Percentiles rank a stretch among this genome's conserved stretches.
These are phyloP conservation scores for Forficula auricularia DNA, from an alignment of 1,140 invertebrate species.

Conservation along the genomic window DNA sequence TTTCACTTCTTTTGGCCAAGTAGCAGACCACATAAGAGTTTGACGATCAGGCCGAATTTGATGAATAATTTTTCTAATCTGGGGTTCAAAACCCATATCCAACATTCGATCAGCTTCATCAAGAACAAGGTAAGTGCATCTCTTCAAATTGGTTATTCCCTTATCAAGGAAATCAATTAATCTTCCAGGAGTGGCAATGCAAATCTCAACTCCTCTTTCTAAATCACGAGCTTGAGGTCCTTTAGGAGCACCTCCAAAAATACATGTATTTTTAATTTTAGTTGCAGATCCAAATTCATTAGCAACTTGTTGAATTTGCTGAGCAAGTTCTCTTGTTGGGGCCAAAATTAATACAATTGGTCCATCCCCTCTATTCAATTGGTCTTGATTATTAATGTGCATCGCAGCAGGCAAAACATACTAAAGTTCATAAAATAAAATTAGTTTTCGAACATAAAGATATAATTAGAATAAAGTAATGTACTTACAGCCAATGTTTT, in stretches of 20 bases:
- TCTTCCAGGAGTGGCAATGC: constrained; percentile 91
- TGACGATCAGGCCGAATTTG: constrained; percentile 48
- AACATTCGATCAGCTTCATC: constrained; percentile 99
- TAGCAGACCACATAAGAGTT: constrained; percentile 31
- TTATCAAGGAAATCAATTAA: constrained; percentile 93
- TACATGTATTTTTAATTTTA: constrained; percentile 75
- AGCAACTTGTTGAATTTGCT: constrained; percentile 93
- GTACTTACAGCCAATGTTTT: constrained; percentile 43
- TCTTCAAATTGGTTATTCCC: constrained; percentile 43
- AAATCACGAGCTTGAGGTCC: constrained; percentile 81
- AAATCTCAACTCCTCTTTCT: constrained; percentile 77
- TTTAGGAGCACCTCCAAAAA: constrained; percentile 94
- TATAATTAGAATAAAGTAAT: constrained; percentile 7
- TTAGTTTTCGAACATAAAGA: constrained; percentile 17
- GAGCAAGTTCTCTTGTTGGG: constrained; percentile 89
- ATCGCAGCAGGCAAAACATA: constrained; percentile 72
- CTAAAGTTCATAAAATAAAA: constrained; percentile 22
- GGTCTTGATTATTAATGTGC: constrained; percentile 70
- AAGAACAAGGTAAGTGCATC: constrained; percentile 86
- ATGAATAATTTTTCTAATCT: constrained; percentile 91
- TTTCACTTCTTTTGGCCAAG: constrained; percentile 75
- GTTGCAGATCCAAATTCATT: constrained; percentile 70
- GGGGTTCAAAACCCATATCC: constrained; percentile 98
- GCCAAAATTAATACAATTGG: constrained; percentile 85
- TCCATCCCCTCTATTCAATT: constrained; percentile 60